Percentiles rank a stretch among this genome's conserved stretches.
Evolutionary conservation across 2,888 invertebrate genomes (phyloP).

Genomic region (Zaprionus obscuricornis): DNA sequence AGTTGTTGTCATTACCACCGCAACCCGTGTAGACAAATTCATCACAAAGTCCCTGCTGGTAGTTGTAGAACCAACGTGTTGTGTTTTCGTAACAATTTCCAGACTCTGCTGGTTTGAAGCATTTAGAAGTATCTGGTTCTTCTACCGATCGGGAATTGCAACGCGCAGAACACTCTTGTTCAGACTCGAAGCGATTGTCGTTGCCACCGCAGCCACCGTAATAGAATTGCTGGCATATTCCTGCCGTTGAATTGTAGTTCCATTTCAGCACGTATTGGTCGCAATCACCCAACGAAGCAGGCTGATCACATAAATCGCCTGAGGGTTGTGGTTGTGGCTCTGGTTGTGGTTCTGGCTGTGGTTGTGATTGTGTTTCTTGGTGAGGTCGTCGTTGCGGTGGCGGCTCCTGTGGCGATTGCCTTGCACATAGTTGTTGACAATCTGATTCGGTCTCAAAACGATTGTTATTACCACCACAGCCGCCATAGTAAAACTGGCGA

Average conservation of each 20-base stretch:
- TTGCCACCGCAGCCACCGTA: slow-evolving; percentile 97
- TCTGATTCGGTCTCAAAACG: slow-evolving; percentile 89
- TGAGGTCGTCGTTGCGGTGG: no score
- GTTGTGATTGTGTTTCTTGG: slow-evolving; percentile 11
- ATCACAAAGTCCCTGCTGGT: slow-evolving; percentile 88
- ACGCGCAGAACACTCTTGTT: slow-evolving; percentile 81
- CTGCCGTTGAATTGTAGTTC: slow-evolving; percentile 88
- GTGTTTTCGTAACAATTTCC: slow-evolving; percentile 87
- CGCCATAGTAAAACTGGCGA: slow-evolving; percentile 93
- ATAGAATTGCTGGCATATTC: slow-evolving; percentile 90
- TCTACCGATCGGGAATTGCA: slow-evolving; percentile 84
- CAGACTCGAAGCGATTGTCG: slow-evolving; percentile 89
- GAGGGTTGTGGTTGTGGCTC: slow-evolving; percentile 22
- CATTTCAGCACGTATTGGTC: slow-evolving; percentile 89
- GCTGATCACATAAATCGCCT: slow-evolving; percentile 86
- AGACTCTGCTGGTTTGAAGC: slow-evolving; percentile 87
- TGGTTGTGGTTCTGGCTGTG: slow-evolving; percentile 1
- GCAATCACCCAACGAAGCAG: slow-evolving; percentile 90
- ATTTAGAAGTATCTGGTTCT: slow-evolving; percentile 79
- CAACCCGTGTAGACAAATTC: slow-evolving; percentile 93
- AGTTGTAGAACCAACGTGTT: slow-evolving; percentile 89
- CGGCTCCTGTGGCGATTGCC: slow-evolving; percentile 72
- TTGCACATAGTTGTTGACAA: slow-evolving; percentile 87
- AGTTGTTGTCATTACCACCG: slow-evolving; percentile 92
- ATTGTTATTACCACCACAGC: slow-evolving; percentile 96